phyloP scores from a whole-genome alignment of 2,113 vertebrate genomes.

The Conger conger region DNA sequence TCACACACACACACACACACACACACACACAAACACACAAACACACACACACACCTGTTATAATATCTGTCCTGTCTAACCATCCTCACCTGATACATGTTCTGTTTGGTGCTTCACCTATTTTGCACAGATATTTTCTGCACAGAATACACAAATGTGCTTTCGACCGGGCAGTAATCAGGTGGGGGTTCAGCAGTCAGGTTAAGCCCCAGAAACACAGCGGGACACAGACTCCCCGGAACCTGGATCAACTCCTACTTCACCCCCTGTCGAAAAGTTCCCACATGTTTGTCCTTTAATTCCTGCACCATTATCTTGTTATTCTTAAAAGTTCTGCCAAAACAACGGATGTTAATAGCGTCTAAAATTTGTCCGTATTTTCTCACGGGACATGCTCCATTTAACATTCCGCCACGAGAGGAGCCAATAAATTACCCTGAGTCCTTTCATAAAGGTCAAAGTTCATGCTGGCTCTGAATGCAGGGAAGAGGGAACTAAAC shows the following conservation, averaged over 20 bases:
- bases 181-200: background rate
- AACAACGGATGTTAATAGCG: background rate
- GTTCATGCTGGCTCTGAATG: background rate
- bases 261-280: background rate
- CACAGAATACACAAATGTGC: background rate
- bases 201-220: background rate
- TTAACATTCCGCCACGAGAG: background rate
- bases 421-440: background rate
- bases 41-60: background rate
- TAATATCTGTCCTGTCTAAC: background rate
- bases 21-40: no score
- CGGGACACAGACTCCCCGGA: background rate
- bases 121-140: background rate
- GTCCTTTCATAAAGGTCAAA: background rate
- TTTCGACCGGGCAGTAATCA: background rate
- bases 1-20: no score
- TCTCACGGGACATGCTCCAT: background rate
- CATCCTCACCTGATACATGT: background rate
- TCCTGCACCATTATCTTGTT: background rate
- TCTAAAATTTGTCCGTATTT: background rate
- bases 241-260: background rate
- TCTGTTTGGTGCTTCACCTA: background rate
- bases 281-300: background rate
- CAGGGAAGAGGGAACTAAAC: background rate
- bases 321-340: background rate